Evolutionary conservation across 2,797 vertebrate genomes (phyloP).

Genomic region (Furcifer pardalis): DNA sequence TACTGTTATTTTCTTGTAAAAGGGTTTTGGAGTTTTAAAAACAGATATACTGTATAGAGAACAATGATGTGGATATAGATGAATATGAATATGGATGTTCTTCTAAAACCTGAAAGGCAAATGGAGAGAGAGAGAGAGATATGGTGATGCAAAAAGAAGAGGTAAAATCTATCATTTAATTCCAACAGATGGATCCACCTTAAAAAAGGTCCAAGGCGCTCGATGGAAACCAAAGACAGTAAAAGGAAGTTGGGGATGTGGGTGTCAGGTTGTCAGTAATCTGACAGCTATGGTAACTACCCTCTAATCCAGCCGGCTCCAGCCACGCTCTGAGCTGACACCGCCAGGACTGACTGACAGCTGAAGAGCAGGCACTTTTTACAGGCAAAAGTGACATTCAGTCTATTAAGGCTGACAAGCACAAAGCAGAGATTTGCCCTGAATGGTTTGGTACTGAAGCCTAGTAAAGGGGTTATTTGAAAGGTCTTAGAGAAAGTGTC

Average conservation of each 20-base stretch:
- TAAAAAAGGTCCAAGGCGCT: slow-evolving; percentile 78
- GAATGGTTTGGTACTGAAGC: slow-evolving; percentile 95
- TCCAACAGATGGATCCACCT: slow-evolving; percentile 76
- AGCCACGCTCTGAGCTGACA: slow-evolving; percentile 98
- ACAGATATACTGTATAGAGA: too few relatives aligned
- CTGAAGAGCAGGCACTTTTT: slow-evolving; percentile 97
- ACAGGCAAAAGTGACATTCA: slow-evolving; percentile 99
- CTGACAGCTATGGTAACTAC: slow-evolving; percentile 99
- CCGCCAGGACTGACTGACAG: slow-evolving; percentile 97
- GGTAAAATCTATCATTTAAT: slow-evolving; percentile 58
- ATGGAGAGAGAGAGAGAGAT: slow-evolving; percentile 24
- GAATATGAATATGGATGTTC: not conserved
- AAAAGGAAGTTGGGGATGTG: slow-evolving; percentile 95
- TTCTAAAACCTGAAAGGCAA: not conserved
- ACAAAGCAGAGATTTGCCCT: slow-evolving; percentile 99
- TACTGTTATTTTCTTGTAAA: slow-evolving; percentile 26
- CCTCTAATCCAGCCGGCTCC: slow-evolving; percentile 99
- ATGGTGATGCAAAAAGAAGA: not conserved
- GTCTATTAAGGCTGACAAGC: slow-evolving; percentile 99
- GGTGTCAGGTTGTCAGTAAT: slow-evolving; percentile 99
- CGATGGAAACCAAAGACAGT: slow-evolving; percentile 88
- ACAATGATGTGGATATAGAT: not conserved
- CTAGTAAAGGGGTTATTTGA: slow-evolving; percentile 97
- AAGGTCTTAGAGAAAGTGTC: slow-evolving; percentile 98
- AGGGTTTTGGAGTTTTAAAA: not conserved